phyloP scores from a whole-genome alignment of 2,113 vertebrate species.

The Hemichromis elongatus region DNA sequence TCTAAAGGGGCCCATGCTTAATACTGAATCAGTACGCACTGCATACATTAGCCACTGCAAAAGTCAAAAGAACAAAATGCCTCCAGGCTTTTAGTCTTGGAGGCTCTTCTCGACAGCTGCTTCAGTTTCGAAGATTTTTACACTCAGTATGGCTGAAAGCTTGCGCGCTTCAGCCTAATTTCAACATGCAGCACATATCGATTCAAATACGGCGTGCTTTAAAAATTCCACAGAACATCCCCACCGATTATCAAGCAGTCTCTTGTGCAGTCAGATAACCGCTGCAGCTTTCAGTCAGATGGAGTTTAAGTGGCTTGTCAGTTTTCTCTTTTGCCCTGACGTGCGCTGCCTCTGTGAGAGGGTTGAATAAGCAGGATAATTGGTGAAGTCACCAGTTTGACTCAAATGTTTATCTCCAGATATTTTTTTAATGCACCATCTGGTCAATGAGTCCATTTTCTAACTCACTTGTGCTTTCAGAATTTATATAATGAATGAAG shows the following conservation, averaged over 20 bases:
- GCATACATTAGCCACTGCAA: background rate
- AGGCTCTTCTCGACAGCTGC: background rate
- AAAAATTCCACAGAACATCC: background rate
- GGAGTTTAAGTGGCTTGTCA: background rate
- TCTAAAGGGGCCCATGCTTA: background rate
- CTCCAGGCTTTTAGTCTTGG: background rate
- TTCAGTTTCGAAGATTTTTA: background rate
- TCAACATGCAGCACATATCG: background rate
- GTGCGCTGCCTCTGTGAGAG: background rate
- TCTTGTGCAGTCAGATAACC: background rate
- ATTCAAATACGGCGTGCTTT: background rate
- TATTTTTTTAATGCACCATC: background rate
- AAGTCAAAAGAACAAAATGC: background rate
- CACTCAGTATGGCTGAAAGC: background rate
- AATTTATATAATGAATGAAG: background rate
- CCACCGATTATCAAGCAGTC: background rate
- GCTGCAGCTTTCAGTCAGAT: background rate
- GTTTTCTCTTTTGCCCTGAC: background rate
- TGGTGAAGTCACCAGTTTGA: background rate
- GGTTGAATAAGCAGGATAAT: background rate
- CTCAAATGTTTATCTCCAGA: background rate
- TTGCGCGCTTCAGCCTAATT: background rate
- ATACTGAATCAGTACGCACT: background rate
- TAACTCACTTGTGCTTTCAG: background rate
- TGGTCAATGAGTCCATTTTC: background rate